Evolutionary conservation across 2,113 vertebrate genomes (phyloP), one percentile per base, ranked within the genome.

Genomic region (Hiodon tergisus): DNA sequence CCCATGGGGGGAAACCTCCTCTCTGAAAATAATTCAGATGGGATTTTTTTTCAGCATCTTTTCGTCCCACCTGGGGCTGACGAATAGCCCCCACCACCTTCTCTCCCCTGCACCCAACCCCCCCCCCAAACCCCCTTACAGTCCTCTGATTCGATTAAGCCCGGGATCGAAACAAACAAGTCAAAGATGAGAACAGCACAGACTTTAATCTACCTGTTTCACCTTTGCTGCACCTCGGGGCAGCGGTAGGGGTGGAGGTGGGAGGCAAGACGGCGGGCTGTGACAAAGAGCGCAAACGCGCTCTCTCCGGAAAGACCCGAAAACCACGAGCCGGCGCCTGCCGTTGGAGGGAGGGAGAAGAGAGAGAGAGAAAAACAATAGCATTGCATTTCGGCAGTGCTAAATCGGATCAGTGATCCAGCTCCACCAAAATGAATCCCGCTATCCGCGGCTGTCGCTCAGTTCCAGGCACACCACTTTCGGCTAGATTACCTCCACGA

Each of bases 401-500:
- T 11, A 47, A 50, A 92, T 92, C 90, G 89, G 91, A 92, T 31
- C 31, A 31, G 87, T 88, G 88, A 91, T 91, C 11, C 90, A 91
- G 88, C 86, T 92, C 88, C 88, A 88, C 88, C 88, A 87, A 89
- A 91, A 88, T 91, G 91, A 92, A 90, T 91, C 88, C 89, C 90
- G 92, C 89, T 2, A 87, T 91, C 91, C 89, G 88, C 88, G 73
- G 84, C 89, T 92, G 86, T 92, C 88, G 87, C 90, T 92, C 83
- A 48, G 88, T 88, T 92, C 88, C 92, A 91, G 91, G 89, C 90
- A 88, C 91, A 90, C 92, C 92, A 91, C 89, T 93, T 90, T 83
- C 87, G 90, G 92, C 90, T 92, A 90, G 90, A 93, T 93, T 93
- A 92, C 90, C 89, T 92, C 89, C 88, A 90, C 91, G 89, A 89